Evolutionary conservation across 1,140 invertebrate species (phyloP), one percentile per base, ranked within the genome.

Genomic region (Copidosoma floridanum): DNA sequence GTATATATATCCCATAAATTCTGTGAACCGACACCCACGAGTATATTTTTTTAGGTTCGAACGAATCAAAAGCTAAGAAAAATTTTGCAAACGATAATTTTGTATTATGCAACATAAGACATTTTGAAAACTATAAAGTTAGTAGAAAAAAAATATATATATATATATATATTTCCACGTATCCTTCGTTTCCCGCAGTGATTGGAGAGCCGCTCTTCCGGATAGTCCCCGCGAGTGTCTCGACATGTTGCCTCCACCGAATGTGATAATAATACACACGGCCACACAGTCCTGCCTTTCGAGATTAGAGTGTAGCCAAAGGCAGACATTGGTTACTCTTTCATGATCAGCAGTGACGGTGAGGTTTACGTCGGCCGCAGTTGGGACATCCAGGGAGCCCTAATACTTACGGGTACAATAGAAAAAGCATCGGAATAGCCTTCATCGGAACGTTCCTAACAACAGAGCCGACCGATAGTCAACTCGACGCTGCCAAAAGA

Each of bases 211-310:
- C 16, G 77, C 83, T 32, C 29, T 7, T 11, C 70, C 79, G 3
- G 78, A 87, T 0, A 81, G 74, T 8, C 41, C 76, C 8, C 70
- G 72, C 8, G 55, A 75, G 6, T 70, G 71, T 10, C 68, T 73
- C 2, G 79, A 89, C 63, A 53, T 64, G 2, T 81, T 79, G 7
- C 88, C 90, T 3, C 85, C 90, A 2, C 83, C 85, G 1, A 88
- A 85, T 59, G 89, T 91, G 1, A 86, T 93, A 56, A 88, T 92
- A 46, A 89, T 90, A 76, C 90, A 92, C 70, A 87, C 87, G 0
- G 85, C 82, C 0, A 68, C 69, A 1, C 60, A 69, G 0, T 58
- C 61, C 18, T 92, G 90, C 67, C 68, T 72, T 48, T 70, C 83
- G 0, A 51, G 71, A 84, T 0, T n/a, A n/a, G 66, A 78, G 3